These are phyloP conservation scores for Marcusenius ussheri DNA, from an alignment of 2,113 vertebrate species.

Conservation along the genomic window DNA sequence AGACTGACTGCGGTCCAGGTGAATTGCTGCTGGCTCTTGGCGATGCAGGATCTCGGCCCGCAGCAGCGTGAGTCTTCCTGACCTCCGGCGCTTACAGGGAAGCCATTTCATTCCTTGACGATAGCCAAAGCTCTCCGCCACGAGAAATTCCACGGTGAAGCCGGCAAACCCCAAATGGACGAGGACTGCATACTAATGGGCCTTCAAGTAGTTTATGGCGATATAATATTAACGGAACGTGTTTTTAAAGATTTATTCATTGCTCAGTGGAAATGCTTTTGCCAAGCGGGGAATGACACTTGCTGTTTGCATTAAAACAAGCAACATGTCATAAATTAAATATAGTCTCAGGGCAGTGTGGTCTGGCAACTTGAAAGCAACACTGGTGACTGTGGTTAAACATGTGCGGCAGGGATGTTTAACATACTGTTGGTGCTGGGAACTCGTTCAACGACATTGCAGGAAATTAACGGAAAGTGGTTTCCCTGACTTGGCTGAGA, in stretches of 20 bases:
- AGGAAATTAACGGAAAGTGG: neutral
- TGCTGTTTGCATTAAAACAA: neutral
- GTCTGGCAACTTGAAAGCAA: neutral
- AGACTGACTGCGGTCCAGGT: slow-evolving; percentile 22
- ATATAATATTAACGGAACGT: neutral
- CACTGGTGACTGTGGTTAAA: neutral
- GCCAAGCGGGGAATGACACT: neutral
- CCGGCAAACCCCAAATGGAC: slow-evolving; percentile 33
- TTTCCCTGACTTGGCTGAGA: neutral
- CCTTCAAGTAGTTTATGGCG: neutral
- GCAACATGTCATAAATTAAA: neutral
- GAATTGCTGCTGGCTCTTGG: slow-evolving; percentile 31
- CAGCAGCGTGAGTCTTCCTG: slow-evolving; percentile 42
- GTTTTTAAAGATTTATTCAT: neutral
- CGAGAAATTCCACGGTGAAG: neutral
- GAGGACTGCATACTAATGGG: slow-evolving; percentile 30
- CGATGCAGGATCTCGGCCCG: slow-evolving; percentile 33
- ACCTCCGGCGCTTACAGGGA: slow-evolving; percentile 50
- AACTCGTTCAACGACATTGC: neutral
- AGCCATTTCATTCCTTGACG: slow-evolving; percentile 33
- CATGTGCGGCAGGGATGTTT: neutral
- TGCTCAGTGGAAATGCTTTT: neutral
- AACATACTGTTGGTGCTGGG: neutral
- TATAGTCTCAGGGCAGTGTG: neutral
- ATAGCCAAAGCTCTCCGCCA: slow-evolving; percentile 43